Evolutionary conservation across 2,797 vertebrate species (phyloP), one percentile per base, ranked within the genome.

Genomic region (Danio jaintianensis): DNA sequence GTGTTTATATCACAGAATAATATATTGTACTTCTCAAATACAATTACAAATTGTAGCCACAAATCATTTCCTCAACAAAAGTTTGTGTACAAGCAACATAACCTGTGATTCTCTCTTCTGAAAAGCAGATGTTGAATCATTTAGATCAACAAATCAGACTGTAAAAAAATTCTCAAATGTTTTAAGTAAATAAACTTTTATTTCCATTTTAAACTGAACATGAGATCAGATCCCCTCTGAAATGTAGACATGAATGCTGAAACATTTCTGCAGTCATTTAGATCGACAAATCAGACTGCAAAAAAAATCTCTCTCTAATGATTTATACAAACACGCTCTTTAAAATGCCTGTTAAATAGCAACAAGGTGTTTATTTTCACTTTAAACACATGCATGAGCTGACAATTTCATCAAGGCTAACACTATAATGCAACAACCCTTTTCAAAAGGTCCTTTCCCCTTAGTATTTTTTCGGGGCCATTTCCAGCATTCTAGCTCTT

Each of bases 401-500:
- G 64, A 82, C 48, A 66, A 69, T 84, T 75, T 55, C 62, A 66
- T 84, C 59, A 78, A 75, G 72, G 64, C 74, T 55, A 64, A 74
- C 42, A 22, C 22, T 22, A 16, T 74, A 74, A 59, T 82, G 72
- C 52, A 78, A 48, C 48, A 77, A 69, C 50, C n/a, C 62, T 80
- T 29, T 80, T 66, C 66, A 71, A 75, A 69, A 74, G 40, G 52
- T 36, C 45, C 48, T 82, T 81, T 84, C 78, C 68, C 67, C 45
- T 80, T 71, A 9, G 55, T 75, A 48, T 53, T 43, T 69, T 75
- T 40, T 40, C 15, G 40, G 56, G 69, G 68, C 48, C 59, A 73
- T 73, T 73, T 79, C 68, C 78, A 71, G 40, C 29, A 68, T 80
- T 48, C 66, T 59, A 42, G 42, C 13, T 88, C 87, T 87, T 85